Evolutionary conservation across 2,797 vertebrate species (phyloP).

Genomic region (Chelon auratus): DNA sequence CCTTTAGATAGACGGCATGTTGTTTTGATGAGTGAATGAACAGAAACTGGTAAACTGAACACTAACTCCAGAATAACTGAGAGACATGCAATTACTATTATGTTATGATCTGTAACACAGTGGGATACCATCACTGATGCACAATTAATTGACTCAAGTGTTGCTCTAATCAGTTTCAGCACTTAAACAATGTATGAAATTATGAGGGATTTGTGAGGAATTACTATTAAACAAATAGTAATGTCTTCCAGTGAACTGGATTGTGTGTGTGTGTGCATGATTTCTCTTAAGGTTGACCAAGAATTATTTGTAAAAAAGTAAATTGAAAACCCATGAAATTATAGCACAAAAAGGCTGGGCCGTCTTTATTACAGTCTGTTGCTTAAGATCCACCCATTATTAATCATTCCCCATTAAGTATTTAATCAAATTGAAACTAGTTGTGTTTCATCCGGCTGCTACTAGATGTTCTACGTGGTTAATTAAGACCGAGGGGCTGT

Average conservation of each 20-base stretch:
- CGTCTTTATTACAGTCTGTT: not conserved
- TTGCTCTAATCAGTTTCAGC: conserved; percentile 3
- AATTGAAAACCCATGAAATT: not conserved
- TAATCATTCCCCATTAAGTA: not conserved
- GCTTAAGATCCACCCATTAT: not conserved
- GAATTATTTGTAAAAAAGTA: conserved; percentile 3
- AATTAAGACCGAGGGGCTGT: not conserved
- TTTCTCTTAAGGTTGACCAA: not conserved
- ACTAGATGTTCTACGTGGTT: not conserved
- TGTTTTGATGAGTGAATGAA: not conserved
- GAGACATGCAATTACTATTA: not conserved
- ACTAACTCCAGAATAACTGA: conserved; percentile 13
- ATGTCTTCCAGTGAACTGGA: not conserved
- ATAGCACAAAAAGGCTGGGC: too few relatives aligned
- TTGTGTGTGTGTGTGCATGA: not conserved
- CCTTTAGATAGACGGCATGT: conserved; percentile 1
- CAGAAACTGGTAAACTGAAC: conserved; percentile 21
- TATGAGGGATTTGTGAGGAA: not conserved
- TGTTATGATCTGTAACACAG: not conserved
- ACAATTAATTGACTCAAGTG: not conserved
- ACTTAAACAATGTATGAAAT: conserved; percentile 7
- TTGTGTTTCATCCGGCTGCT: not conserved
- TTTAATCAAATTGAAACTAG: not conserved
- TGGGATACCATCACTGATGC: not conserved
- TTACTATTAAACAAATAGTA: not conserved